These are phyloP conservation scores for Oreochromis grahami DNA, from an alignment of 2,797 vertebrate species.

Conservation along the genomic window DNA sequence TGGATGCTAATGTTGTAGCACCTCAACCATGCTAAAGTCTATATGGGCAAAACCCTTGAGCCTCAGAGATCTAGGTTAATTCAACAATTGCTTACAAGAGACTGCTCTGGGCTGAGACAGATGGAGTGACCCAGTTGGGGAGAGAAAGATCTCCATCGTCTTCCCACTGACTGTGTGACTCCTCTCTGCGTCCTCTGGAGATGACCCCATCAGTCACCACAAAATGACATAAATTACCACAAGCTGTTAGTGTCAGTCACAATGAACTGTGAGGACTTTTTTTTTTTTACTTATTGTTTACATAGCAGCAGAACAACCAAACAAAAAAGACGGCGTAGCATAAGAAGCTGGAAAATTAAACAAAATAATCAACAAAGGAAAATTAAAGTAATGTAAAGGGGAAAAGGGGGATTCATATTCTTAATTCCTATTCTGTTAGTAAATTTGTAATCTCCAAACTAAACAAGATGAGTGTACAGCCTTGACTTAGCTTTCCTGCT, in stretches of 20 bases:
- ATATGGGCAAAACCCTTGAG: neutral
- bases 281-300: conserved; percentile 6
- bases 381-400: neutral
- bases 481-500: neutral
- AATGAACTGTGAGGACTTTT: neutral
- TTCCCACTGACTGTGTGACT: conserved; percentile 36
- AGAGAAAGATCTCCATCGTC: neutral
- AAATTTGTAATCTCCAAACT: neutral
- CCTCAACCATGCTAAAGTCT: neutral
- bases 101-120: conserved; percentile 1
- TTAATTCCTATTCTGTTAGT: neutral
- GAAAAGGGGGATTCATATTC: neutral
- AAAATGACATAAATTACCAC: conserved; percentile 44
- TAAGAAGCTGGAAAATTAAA: neutral
- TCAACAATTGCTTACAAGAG: conserved; percentile 4
- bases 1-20: conserved; percentile 7
- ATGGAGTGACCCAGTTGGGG: conserved; percentile 11
- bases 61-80: neutral
- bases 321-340: neutral
- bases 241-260: conserved; percentile 23
- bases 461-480: neutral
- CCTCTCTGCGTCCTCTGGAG: conserved; percentile 14
- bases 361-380: neutral
- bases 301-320: neutral
- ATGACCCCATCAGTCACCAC: conserved; percentile 4